phyloP scores from a whole-genome alignment of 1,140 invertebrate genomes.

The Sminthurinus signatus region DNA sequence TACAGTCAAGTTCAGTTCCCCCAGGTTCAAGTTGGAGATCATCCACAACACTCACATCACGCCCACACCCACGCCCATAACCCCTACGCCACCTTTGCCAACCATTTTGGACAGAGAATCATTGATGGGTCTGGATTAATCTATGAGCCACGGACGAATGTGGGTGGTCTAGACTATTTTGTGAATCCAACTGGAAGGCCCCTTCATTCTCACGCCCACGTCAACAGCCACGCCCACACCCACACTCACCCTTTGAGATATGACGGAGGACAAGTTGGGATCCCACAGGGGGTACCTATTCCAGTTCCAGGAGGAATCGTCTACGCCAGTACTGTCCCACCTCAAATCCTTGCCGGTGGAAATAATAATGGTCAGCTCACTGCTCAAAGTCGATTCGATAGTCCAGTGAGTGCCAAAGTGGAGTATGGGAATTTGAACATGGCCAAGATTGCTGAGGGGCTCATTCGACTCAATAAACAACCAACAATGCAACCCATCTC shows the following conservation, averaged over 20 bases:
- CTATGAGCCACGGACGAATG: neutral
- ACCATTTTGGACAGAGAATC: neutral
- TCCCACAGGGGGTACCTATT: neutral
- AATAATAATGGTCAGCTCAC: neutral
- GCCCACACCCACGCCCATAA: neutral
- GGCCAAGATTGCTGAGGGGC: neutral
- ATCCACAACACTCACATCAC: neutral
- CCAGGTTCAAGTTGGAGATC: neutral
- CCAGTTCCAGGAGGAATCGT: neutral
- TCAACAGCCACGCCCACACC: no score
- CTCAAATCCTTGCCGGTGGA: neutral
- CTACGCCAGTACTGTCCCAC: neutral
- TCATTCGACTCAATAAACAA: neutral
- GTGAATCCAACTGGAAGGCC: neutral
- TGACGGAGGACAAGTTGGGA: no score
- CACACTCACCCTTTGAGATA: no score
- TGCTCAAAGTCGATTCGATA: neutral
- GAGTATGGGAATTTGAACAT: neutral
- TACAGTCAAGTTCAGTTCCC: neutral
- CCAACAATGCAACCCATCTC: neutral
- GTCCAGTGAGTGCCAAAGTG: neutral
- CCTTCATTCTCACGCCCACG: no score
- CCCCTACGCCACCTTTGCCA: neutral
- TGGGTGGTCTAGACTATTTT: constrained; percentile 9
- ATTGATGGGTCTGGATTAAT: constrained; percentile 4